These are phyloP conservation scores for Hycleus phaleratus DNA, from an alignment of 1,140 invertebrate genomes.

Conservation along the genomic window DNA sequence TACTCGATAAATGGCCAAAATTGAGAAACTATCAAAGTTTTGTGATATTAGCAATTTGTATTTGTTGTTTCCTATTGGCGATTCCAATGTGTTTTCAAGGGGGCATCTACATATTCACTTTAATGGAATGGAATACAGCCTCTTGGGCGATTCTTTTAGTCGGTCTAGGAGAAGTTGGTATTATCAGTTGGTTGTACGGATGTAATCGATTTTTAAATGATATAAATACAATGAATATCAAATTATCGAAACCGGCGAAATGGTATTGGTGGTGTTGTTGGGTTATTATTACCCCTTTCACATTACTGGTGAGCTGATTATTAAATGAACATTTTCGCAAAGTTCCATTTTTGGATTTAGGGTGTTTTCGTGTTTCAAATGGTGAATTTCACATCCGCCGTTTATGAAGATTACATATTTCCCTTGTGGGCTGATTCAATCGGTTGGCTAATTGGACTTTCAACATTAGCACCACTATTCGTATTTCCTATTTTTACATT, in stretches of 20 bases:
- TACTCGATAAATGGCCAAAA: conserved; percentile 62
- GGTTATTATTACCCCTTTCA: conserved; percentile 47
- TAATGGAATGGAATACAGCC: conserved; percentile 76
- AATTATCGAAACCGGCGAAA: conserved; percentile 41
- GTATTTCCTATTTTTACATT: conserved; percentile 47
- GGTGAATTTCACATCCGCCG: conserved; percentile 50
- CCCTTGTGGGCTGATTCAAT: conserved; percentile 57
- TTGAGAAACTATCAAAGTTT: conserved; percentile 52
- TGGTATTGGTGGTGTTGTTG: conserved; percentile 52
- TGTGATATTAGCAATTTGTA: conserved; percentile 54
- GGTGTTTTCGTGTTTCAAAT: conserved; percentile 62
- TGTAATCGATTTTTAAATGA: conserved; percentile 49
- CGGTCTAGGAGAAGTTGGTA: conserved; percentile 59
- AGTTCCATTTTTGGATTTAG: conserved; percentile 40
- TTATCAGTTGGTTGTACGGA: conserved; percentile 68
- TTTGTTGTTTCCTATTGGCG: conserved; percentile 54
- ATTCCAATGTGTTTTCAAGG: conserved; percentile 62
- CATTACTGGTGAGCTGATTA: conserved; percentile 45
- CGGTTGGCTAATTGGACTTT: conserved; percentile 61
- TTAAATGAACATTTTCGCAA: not conserved
- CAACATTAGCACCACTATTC: conserved; percentile 57
- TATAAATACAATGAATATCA: conserved; percentile 46
- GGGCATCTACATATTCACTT: conserved; percentile 66
- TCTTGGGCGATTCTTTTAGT: conserved; percentile 76
- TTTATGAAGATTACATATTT: conserved; percentile 54